Conservation (phyloP, 2,888 invertebrate species). For the Archips xylosteana region DNA sequence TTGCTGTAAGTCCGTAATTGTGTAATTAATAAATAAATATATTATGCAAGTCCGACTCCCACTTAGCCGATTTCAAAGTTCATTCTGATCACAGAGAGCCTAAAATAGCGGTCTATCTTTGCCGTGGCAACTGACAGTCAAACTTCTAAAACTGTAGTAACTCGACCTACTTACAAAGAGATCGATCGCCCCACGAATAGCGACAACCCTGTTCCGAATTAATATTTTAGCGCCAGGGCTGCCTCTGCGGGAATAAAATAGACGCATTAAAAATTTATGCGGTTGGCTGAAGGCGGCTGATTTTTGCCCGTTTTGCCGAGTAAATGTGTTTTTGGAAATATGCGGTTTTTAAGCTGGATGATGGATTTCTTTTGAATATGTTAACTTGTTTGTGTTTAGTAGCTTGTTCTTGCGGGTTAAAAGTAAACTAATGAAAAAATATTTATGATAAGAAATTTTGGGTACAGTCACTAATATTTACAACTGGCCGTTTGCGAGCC, state of each 20-base stretch:
- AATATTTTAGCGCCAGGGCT: conserved; percentile 53
- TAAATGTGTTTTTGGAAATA: conserved; percentile 11
- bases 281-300: conserved; percentile 20
- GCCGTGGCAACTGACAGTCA: not conserved
- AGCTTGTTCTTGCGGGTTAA: too few relatives aligned
- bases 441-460: too few relatives aligned
- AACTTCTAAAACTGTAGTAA: conserved; percentile 5
- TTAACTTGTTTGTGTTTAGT: not conserved
- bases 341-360: not conserved
- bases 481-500: too few relatives aligned
- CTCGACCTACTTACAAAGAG: conserved; percentile 40
- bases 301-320: conserved; percentile 24
- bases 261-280: conserved; percentile 31
- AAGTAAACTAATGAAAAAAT: too few relatives aligned
- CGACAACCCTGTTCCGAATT: conserved; percentile 47
- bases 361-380: not conserved
- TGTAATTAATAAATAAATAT: too few relatives aligned
- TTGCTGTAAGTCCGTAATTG: too few relatives aligned
- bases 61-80: too few relatives aligned
- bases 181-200: conserved; percentile 54
- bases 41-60: too few relatives aligned
- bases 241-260: conserved; percentile 42
- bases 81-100: too few relatives aligned
- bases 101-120: too few relatives aligned
- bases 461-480: too few relatives aligned